Evolutionary conservation across 1,140 invertebrate genomes (phyloP), one percentile per base, ranked within the genome.

Genomic region (Drosophila asahinai): DNA sequence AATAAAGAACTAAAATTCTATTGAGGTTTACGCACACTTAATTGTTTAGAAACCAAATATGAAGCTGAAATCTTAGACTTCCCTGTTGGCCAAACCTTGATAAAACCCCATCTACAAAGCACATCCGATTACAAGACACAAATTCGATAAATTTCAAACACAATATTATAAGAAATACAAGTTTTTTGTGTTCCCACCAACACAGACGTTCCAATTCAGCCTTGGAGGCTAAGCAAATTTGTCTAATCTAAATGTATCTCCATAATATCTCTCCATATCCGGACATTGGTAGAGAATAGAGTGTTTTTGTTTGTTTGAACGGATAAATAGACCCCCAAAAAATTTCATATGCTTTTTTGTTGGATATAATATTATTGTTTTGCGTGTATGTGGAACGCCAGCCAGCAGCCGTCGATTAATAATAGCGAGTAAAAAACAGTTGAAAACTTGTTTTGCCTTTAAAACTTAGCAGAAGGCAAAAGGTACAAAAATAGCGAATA

Each of bases 381-480:
- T 30, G 36, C 15, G 45, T 52, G 45, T 76, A 42, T 59, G 45
- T 52, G 72, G 30, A 68, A 77, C 73, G 75, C 75, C 49, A 17
- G 5, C 7, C n/a, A 11, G 11, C 27, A n/a, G n/a, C 2, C 27
- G 51, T 58, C 33, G 40, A 77, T 77, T 68, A 77, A 68, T 77
- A 49, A 61, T 51, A 59, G 64, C 49, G 49, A 77, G 55, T 59
- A 55, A 77, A 38, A 76, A 77, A 68, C 73, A 77, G 63, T 61
- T 77, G 75, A 70, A 78, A 86, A 86, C 83, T 86, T 83, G 83
- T 89, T 84, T 84, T 73, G 79, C 47, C 72, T 65, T 48, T 36
- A 55, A 78, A 70, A 78, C 75, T 59, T 63, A 61, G 78, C 72
- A 27, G 45, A 51, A 71, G 42, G 49, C 15, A 55, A 42, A 48